Evolutionary conservation across 2,888 invertebrate genomes (phyloP).

Genomic region (Hemithea aestivaria): DNA sequence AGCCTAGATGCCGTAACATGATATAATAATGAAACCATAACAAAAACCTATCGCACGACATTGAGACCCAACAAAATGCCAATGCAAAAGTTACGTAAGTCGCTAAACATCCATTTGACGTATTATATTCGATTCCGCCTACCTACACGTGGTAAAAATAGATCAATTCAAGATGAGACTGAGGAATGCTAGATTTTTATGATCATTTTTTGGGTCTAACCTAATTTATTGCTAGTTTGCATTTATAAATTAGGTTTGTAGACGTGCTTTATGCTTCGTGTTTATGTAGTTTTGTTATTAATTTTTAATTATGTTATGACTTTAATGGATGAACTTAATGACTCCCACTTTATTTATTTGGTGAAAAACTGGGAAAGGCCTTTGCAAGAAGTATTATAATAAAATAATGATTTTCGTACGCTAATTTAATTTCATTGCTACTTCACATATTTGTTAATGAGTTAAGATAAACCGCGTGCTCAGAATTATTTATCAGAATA

Average conservation of each 20-base stretch:
- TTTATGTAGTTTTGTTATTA: background rate
- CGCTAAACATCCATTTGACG: slow-evolving; percentile 9
- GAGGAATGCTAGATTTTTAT: slow-evolving; percentile 14
- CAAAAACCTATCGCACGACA: background rate
- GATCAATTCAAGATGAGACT: slow-evolving; percentile 19
- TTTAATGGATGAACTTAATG: too few species aligned
- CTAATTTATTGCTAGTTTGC: slow-evolving; percentile 22
- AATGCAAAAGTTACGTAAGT: slow-evolving; percentile 14
- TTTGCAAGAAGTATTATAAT: too few species aligned
- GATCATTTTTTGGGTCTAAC: slow-evolving; percentile 7
- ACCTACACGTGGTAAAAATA: slow-evolving; percentile 23
- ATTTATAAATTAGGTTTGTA: slow-evolving; percentile 8
- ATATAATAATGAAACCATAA: background rate
- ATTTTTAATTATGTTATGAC: too few species aligned
- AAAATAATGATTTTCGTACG: too few species aligned
- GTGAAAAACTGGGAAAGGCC: too few species aligned
- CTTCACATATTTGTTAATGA: too few species aligned
- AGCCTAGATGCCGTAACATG: too few species aligned
- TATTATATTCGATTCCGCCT: slow-evolving; percentile 11
- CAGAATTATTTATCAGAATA: too few species aligned
- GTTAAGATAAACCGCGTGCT: too few species aligned
- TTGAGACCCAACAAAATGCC: slow-evolving; percentile 7
- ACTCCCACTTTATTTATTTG: too few species aligned
- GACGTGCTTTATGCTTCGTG: too few species aligned
- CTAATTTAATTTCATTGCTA: too few species aligned